Base-by-base conservation (phyloP, 2,113 vertebrate species). In the Muscicapa adusta region DNA sequence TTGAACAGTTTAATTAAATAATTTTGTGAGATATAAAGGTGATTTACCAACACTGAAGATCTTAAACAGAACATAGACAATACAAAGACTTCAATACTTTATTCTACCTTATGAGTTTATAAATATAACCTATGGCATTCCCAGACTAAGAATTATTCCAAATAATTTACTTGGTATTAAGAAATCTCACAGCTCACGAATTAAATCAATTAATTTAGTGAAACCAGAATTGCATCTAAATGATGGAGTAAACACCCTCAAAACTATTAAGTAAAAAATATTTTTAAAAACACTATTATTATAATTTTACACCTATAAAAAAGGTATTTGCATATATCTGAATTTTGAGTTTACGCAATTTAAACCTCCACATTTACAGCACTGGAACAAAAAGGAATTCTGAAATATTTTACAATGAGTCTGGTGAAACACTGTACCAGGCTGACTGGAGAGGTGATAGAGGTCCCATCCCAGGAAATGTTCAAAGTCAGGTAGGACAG, bases 331-430 rank as follows among this genome's bases (percentile, higher is more conserved):
- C 4, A 22, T 45, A 28, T 54, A 74, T 66, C 14, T 28, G 54
- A 71, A 58, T 50, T 58, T 50, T 58, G 11, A 40, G 8, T 33
- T 1, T 31, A 40, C 3, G 10, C 3, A 60, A n/a, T 48, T 31
- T 36, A 66, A 48, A 7, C 0, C 2, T 8, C 4, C 19, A 29
- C 3, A 10, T 43, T 33, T n/a, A 34, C 5, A 61, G 3, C 33
- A 36, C 18, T 47, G 23, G 50, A 83, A 67, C 2, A 31, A 25
- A 76, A 83, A 91, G 8, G 18, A 48, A 5, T 36, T 83, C 18
- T 18, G 5, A 60, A 54, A 18, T 34, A 22, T 61, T 61, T 75
- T 54, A 26, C 25, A 47, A 4, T 36, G 14, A 42, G 4, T 7
- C 6, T 33, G 10, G 8, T 36, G 51, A 85, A 42, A 67, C 26